These are phyloP conservation scores for Cetonia aurata DNA, from an alignment of 2,888 invertebrate genomes.

Conservation along the genomic window DNA sequence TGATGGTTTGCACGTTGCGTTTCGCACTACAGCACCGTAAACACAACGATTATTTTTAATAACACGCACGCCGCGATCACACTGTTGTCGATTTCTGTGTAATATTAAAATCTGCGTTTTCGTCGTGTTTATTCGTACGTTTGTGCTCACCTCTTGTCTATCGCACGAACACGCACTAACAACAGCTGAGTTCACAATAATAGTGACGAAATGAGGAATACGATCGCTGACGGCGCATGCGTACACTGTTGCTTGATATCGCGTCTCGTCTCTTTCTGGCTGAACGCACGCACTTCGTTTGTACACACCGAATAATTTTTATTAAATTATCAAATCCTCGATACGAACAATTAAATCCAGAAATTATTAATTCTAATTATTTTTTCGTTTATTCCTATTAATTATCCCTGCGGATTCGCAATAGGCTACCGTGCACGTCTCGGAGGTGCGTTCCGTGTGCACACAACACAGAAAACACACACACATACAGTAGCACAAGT, in stretches of 20 bases:
- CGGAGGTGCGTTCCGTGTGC: conserved; percentile 39
- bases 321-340: no score
- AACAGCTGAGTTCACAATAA: conserved; percentile 62
- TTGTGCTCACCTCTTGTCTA: conserved; percentile 20
- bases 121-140: not conserved
- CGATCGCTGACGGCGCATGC: conserved; percentile 62
- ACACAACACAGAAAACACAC: conserved; percentile 40
- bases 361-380: no score
- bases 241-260: conserved; percentile 56
- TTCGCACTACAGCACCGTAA: conserved; percentile 6
- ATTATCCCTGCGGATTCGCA: conserved; percentile 27
- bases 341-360: no score
- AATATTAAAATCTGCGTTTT: no score
- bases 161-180: conserved; percentile 61
- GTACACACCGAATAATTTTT: no score
- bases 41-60: conserved; percentile 5
- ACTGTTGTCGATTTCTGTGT: no score
- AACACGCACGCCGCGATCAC: no score
- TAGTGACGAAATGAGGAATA: conserved; percentile 46
- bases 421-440: conserved; percentile 35
- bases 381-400: no score
- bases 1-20: conserved; percentile 53
- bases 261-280: conserved; percentile 56
- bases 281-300: conserved; percentile 47
- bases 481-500: conserved; percentile 52